Evolutionary conservation across 92 coral and sea anemone species (phyloP).

Genomic region (Phenganax marumi): DNA sequence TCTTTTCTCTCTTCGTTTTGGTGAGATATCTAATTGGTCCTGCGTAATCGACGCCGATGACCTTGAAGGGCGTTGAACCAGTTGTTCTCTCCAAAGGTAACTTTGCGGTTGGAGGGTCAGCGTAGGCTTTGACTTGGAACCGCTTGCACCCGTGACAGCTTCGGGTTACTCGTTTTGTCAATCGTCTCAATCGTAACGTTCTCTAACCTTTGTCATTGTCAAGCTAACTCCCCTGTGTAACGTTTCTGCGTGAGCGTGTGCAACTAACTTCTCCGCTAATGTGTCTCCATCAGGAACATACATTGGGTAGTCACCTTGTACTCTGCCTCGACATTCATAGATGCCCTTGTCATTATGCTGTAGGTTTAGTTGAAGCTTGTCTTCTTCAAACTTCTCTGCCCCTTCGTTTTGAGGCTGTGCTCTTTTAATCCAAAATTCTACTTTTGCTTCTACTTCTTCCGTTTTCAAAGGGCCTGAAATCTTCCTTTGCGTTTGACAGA

Average conservation of each 20-base stretch:
- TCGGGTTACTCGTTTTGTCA: slow-evolving; percentile 42
- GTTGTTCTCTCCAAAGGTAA: slow-evolving; percentile 47
- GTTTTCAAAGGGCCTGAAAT: slow-evolving; percentile 14
- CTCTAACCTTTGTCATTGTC: slow-evolving; percentile 55
- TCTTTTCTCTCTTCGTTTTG: slow-evolving; percentile 14
- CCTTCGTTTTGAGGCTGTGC: slow-evolving; percentile 16
- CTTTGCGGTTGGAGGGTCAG: slow-evolving; percentile 26
- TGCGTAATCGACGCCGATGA: slow-evolving; percentile 56
- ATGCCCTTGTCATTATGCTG: no score
- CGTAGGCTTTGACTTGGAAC: slow-evolving; percentile 33
- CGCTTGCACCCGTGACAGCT: slow-evolving; percentile 52
- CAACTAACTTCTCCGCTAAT: slow-evolving; percentile 34
- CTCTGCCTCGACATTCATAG: no score
- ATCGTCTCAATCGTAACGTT: slow-evolving; percentile 40
- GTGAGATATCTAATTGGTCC: slow-evolving; percentile 49
- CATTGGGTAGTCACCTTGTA: slow-evolving; percentile 40
- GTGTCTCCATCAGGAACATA: slow-evolving; percentile 46
- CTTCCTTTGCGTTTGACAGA: not conserved
- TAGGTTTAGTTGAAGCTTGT: no score
- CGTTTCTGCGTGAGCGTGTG: slow-evolving; percentile 48
- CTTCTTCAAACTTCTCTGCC: no score
- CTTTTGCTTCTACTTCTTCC: slow-evolving; percentile 44
- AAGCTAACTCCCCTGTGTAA: slow-evolving; percentile 55
- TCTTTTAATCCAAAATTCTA: slow-evolving; percentile 45
- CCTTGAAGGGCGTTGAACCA: slow-evolving; percentile 47